Percentiles rank a stretch among this genome's conserved stretches.
phyloP scores from a whole-genome alignment of 2,113 vertebrate species.

The Diadophis punctatus region DNA sequence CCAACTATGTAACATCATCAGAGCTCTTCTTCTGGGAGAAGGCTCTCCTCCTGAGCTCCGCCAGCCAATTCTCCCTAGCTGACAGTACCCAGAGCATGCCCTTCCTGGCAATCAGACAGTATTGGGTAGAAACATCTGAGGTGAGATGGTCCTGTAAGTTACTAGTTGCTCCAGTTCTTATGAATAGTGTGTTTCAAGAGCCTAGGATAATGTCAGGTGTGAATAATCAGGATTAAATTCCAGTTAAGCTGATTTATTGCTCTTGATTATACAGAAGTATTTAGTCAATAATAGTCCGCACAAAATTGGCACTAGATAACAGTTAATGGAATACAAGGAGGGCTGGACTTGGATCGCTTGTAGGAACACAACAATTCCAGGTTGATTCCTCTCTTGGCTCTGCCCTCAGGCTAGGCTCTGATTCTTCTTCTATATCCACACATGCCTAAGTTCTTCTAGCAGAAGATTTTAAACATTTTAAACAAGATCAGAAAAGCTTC shows the following conservation, averaged over 20 bases:
- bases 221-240: no score
- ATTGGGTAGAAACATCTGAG: background rate
- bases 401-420: no score
- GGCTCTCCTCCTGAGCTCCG: background rate
- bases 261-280: no score
- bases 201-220: background rate
- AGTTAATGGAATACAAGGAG: no score
- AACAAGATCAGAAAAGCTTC: background rate
- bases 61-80: background rate
- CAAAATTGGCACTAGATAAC: no score
- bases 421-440: background rate
- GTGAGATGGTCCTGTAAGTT: background rate
- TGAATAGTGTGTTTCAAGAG: background rate
- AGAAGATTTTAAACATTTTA: background rate
- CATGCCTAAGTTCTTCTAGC: background rate
- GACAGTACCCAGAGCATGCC: background rate
- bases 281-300: no score
- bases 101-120: background rate
- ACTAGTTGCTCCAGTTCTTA: background rate
- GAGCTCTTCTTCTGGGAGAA: no score
- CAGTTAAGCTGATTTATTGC: no score
- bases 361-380: no score
- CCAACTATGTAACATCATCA: no score
- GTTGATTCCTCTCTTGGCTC: no score
- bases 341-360: no score